These are phyloP conservation scores for Cristatella mucedo DNA, from an alignment of 2,888 invertebrate species.

Conservation along the genomic window DNA sequence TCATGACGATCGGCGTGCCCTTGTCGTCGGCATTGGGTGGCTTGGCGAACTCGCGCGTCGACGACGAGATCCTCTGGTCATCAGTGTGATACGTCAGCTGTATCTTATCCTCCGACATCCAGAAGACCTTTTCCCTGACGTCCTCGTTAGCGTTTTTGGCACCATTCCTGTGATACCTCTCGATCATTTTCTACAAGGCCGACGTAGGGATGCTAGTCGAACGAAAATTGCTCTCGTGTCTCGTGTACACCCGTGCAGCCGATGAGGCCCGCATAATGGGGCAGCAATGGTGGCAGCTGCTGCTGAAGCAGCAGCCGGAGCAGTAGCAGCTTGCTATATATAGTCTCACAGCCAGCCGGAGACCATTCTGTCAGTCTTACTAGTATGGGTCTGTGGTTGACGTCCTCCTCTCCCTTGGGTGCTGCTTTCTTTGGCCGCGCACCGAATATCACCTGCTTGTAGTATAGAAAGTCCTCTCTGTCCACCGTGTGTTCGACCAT, in stretches of 20 bases:
- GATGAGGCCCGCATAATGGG: too few species aligned
- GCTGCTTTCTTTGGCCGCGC: slow-evolving; percentile 34
- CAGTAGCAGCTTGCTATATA: too few species aligned
- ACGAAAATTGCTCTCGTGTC: too few species aligned
- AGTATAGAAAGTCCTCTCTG: slow-evolving; percentile 34
- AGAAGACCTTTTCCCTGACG: slow-evolving; percentile 30
- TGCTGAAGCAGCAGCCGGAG: too few species aligned
- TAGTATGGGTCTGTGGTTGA: slow-evolving; percentile 21
- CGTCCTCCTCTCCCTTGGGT: slow-evolving; percentile 23
- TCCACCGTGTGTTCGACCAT: slow-evolving; percentile 35
- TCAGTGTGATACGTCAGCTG: slow-evolving; percentile 35
- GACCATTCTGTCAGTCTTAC: slow-evolving; percentile 17
- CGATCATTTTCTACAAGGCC: slow-evolving; percentile 32
- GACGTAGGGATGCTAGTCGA: too few species aligned
- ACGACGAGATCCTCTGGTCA: slow-evolving; percentile 31
- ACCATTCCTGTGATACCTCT: slow-evolving; percentile 27
- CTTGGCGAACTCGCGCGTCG: slow-evolving; percentile 33
- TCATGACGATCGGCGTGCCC: slow-evolving; percentile 28
- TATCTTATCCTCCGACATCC: slow-evolving; percentile 32
- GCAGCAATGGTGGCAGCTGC: too few species aligned
- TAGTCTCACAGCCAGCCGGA: too few species aligned
- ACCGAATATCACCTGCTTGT: slow-evolving; percentile 32
- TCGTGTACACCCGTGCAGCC: too few species aligned
- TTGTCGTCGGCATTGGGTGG: slow-evolving; percentile 36
- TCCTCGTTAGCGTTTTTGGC: slow-evolving; percentile 30